These are phyloP conservation scores for Thaumatotibia leucotreta DNA, from an alignment of 1,140 invertebrate species.

Conservation along the genomic window DNA sequence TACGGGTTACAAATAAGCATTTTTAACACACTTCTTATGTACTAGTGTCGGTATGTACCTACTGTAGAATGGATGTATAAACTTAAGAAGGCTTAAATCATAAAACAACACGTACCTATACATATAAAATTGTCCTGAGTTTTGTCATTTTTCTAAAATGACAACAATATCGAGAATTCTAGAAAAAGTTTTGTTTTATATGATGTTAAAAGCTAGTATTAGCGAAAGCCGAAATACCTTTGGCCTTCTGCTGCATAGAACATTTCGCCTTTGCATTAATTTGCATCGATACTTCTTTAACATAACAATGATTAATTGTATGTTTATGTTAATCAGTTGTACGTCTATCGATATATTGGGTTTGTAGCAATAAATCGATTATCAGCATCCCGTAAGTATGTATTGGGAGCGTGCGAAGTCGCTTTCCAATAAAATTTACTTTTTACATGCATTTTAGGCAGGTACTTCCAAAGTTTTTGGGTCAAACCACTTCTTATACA, in stretches of 20 bases:
- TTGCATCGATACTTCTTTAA: neutral
- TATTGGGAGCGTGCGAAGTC: neutral
- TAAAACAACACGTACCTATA: too few species aligned
- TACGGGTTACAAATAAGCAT: too few species aligned
- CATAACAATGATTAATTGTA: neutral
- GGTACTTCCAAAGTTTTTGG: neutral
- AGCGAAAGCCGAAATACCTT: neutral
- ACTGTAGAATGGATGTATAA: too few species aligned
- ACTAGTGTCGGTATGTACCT: too few species aligned
- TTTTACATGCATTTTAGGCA: neutral
- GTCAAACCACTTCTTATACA: neutral
- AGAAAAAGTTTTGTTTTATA: too few species aligned
- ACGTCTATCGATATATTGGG: neutral
- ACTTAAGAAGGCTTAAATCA: too few species aligned
- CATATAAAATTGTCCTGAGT: too few species aligned
- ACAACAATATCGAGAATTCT: too few species aligned
- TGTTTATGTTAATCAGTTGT: neutral
- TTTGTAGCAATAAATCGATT: neutral
- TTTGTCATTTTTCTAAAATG: too few species aligned
- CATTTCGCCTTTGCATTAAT: neutral
- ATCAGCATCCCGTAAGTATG: neutral
- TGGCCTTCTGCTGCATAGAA: neutral
- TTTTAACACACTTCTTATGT: too few species aligned
- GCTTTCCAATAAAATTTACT: neutral
- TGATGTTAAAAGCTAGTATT: too few species aligned